These are phyloP conservation scores for Hemicrepidius hirtus DNA, from an alignment of 2,888 invertebrate species.

Conservation along the genomic window DNA sequence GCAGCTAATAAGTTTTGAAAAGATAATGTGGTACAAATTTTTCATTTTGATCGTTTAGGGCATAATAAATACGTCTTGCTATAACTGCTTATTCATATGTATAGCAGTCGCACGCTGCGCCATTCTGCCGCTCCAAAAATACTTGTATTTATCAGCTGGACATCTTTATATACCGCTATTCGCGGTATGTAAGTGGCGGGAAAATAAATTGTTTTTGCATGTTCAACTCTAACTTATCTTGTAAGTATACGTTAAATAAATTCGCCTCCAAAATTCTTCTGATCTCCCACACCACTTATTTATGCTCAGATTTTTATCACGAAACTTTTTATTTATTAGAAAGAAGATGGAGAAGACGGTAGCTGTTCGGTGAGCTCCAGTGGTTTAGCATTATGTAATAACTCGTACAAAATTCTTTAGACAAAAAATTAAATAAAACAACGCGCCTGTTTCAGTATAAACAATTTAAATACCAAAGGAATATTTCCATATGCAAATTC, in stretches of 20 bases:
- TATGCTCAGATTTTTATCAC: conserved; percentile 38
- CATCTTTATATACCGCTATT: conserved; percentile 47
- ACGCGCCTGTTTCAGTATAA: conserved; percentile 10
- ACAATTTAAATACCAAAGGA: conserved; percentile 20
- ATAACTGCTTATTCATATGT: conserved; percentile 37
- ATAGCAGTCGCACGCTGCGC: conserved; percentile 36
- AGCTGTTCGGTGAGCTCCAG: background rate
- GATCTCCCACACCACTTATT: conserved; percentile 42
- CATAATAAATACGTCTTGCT: conserved; percentile 35
- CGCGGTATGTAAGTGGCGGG: conserved; percentile 43
- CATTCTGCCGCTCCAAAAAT: conserved; percentile 44
- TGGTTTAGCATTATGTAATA: background rate
- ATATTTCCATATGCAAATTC: conserved; percentile 26
- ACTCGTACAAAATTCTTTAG: background rate
- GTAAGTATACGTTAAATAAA: conserved; percentile 31
- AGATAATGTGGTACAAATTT: conserved; percentile 36
- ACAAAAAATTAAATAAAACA: conserved; percentile 10
- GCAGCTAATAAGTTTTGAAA: conserved; percentile 28
- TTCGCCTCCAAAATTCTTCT: conserved; percentile 39
- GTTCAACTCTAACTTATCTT: conserved; percentile 45
- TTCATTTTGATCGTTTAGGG: conserved; percentile 29
- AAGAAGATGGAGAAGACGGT: conserved; percentile 8
- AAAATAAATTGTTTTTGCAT: conserved; percentile 49
- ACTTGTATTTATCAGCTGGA: conserved; percentile 48
- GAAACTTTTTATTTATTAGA: conserved; percentile 20